Percentiles rank a stretch among this genome's conserved stretches.
phyloP scores from a whole-genome alignment of 2,888 invertebrate species.

The Ormyrus rosae region DNA sequence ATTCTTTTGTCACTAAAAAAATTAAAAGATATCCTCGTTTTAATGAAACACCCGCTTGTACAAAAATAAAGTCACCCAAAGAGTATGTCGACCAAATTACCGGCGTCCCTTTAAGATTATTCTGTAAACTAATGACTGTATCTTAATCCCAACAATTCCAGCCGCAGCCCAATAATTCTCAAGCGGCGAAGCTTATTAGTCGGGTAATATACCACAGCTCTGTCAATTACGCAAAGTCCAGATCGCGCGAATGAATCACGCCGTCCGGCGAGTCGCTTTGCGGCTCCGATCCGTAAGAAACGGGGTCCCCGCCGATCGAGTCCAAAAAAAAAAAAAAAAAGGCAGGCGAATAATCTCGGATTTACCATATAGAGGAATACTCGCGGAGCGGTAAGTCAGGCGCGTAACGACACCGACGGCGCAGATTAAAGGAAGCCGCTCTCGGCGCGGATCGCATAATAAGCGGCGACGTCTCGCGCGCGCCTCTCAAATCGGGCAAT shows the following conservation, averaged over 20 bases:
- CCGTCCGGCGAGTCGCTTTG: slow-evolving; percentile 9
- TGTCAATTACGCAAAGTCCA: slow-evolving; percentile 45
- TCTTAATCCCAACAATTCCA: slow-evolving; percentile 7
- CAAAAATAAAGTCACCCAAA: too few species aligned
- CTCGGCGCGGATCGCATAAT: slow-evolving; percentile 25
- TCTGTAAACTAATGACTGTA: slow-evolving; percentile 23
- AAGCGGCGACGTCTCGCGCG: slow-evolving; percentile 11
- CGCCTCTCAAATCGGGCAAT: slow-evolving; percentile 45
- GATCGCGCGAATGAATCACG: slow-evolving; percentile 31
- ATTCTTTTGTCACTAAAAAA: too few species aligned
- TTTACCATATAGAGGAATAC: slow-evolving; percentile 11
- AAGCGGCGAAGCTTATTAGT: slow-evolving; percentile 43
- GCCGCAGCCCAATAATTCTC: background rate
- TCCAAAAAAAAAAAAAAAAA: background rate
- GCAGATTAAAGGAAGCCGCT: slow-evolving; percentile 49
- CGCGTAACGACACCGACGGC: slow-evolving; percentile 23
- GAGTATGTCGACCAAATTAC: too few species aligned
- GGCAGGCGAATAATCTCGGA: background rate
- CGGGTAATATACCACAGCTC: slow-evolving; percentile 32
- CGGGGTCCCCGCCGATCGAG: background rate
- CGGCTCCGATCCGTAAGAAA: background rate
- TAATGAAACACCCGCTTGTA: too few species aligned
- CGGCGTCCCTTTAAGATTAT: background rate
- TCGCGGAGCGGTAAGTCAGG: slow-evolving; percentile 6
- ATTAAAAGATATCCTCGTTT: too few species aligned